Evolutionary conservation across 2,797 vertebrate species (phyloP).

Genomic region (Leuciscus waleckii): DNA sequence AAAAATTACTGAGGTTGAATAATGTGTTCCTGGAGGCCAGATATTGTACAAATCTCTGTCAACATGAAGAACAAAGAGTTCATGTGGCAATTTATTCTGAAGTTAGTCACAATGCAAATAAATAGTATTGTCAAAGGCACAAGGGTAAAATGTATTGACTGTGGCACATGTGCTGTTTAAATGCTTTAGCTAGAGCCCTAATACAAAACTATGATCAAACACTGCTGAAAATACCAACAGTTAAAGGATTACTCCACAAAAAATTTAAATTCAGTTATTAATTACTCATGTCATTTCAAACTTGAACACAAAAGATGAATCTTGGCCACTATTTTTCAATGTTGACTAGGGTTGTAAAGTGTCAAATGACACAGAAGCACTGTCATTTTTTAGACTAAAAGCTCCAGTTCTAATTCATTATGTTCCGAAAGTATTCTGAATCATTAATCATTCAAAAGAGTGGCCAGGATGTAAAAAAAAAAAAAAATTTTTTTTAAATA

Average conservation of each 20-base stretch:
- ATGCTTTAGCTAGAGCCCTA: background rate
- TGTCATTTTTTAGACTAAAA: background rate
- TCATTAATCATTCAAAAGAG: background rate
- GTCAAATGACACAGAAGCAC: background rate
- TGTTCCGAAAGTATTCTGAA: background rate
- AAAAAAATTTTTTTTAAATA: background rate
- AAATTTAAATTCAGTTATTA: background rate
- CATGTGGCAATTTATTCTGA: background rate
- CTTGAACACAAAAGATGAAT: background rate
- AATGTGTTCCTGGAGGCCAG: slow-evolving; percentile 96
- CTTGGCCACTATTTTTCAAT: background rate
- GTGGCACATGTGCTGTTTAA: background rate
- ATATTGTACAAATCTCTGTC: slow-evolving; percentile 96
- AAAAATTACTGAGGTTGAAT: slow-evolving; percentile 96
- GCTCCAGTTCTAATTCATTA: background rate
- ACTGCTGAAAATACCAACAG: background rate
- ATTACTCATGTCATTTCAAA: background rate
- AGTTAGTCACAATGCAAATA: background rate
- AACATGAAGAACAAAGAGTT: slow-evolving; percentile 53
- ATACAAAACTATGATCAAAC: background rate
- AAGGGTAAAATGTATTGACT: background rate
- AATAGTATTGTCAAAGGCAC: slow-evolving; percentile 5
- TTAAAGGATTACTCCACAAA: background rate
- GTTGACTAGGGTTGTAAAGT: background rate
- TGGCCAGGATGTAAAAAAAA: background rate